Evolutionary conservation across 2,113 vertebrate species (phyloP).

Genomic region (Hoplias malabaricus): DNA sequence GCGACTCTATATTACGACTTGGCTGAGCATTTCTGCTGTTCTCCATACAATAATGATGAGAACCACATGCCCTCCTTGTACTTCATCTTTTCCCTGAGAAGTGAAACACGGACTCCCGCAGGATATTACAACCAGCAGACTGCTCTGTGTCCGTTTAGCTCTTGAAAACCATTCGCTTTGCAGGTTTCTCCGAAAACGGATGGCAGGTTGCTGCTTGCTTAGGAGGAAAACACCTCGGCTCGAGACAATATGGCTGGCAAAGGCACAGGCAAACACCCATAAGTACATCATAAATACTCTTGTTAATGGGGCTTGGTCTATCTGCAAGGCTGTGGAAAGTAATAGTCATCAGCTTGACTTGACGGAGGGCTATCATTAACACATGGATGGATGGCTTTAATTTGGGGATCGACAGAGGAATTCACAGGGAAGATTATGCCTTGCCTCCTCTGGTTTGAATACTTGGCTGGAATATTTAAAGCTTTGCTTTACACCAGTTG

Average conservation of each 20-base stretch:
- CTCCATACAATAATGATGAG: constrained; percentile 44
- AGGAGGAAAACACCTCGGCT: constrained; percentile 36
- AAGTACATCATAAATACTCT: constrained; percentile 48
- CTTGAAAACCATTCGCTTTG: constrained; percentile 41
- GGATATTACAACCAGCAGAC: constrained; percentile 34
- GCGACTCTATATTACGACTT: constrained; percentile 33
- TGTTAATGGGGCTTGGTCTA: constrained; percentile 41
- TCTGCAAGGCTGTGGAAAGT: constrained; percentile 44
- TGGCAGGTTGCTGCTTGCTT: constrained; percentile 32
- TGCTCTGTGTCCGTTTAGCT: not conserved
- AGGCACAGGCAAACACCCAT: constrained; percentile 33
- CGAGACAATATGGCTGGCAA: constrained; percentile 34
- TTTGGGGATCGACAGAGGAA: constrained; percentile 46
- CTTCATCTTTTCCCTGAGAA: constrained; percentile 38
- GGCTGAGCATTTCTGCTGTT: constrained; percentile 7
- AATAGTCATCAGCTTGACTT: constrained; percentile 50
- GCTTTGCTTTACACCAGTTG: constrained; percentile 28
- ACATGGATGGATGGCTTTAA: constrained; percentile 56
- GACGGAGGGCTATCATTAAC: constrained; percentile 55
- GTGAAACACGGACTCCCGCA: constrained; percentile 17
- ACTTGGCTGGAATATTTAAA: constrained; percentile 34
- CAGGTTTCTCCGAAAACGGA: constrained; percentile 32
- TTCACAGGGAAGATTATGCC: constrained; percentile 38
- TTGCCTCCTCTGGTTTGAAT: constrained; percentile 28
- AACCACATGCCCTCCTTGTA: constrained; percentile 44